Conservation (phyloP, 2,888 invertebrate species). For the Iphiclides podalirius region DNA sequence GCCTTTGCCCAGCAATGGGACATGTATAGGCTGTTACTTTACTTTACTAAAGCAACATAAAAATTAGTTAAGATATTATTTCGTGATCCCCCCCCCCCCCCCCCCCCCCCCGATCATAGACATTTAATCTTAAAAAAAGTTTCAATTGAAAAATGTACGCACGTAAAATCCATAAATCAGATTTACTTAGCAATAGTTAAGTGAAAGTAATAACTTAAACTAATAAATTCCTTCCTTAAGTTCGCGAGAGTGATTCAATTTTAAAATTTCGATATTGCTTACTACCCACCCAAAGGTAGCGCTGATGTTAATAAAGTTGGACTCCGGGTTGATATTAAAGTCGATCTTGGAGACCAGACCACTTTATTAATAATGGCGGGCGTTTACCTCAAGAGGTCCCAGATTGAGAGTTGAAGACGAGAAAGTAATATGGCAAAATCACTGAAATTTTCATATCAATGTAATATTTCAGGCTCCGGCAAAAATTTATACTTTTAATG, state of each 20-base stretch:
- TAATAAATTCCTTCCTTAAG: too few species aligned
- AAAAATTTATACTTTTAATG: slow-evolving; percentile 14
- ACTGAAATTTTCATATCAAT: slow-evolving; percentile 10
- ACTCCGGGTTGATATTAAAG: slow-evolving; percentile 17
- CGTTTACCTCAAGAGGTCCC: slow-evolving; percentile 18
- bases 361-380: slow-evolving; percentile 19
- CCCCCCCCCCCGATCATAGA: too few species aligned
- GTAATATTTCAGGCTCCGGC: slow-evolving; percentile 6
- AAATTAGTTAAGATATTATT: too few species aligned
- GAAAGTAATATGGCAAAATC: slow-evolving; percentile 12
- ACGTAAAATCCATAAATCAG: too few species aligned
- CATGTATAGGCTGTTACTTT: too few species aligned
- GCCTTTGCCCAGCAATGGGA: too few species aligned
- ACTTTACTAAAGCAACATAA: too few species aligned
- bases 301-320: slow-evolving; percentile 20
- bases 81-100: too few species aligned
- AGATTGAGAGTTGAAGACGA: slow-evolving; percentile 4
- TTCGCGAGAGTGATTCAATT: not conserved
- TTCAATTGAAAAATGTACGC: too few species aligned
- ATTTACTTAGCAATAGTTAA: too few species aligned
- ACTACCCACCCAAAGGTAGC: not conserved
- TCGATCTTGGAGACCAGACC: slow-evolving; percentile 11
- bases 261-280: slow-evolving; percentile 7
- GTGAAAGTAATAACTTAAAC: too few species aligned
- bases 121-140: too few species aligned